These are phyloP conservation scores for Loxodonta africana DNA, from an alignment of 2,113 vertebrate species.

Conservation along the genomic window DNA sequence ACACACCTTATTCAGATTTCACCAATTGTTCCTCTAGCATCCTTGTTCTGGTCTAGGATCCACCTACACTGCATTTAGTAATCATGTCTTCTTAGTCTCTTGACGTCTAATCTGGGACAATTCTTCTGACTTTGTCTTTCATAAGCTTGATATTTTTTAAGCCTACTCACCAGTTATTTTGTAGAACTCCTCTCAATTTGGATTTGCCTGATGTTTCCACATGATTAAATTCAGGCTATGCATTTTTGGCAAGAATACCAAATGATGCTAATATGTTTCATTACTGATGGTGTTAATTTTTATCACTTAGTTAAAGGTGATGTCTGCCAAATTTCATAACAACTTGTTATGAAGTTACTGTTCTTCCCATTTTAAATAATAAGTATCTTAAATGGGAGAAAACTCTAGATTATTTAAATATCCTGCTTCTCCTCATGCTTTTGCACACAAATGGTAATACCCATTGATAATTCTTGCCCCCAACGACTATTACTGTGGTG, in stretches of 20 bases:
- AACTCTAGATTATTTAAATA: background rate
- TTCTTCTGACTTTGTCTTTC: background rate
- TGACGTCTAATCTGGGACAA: background rate
- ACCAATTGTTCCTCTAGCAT: background rate
- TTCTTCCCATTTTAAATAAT: background rate
- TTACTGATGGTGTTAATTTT: background rate
- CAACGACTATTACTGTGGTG: background rate
- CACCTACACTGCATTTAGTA: background rate
- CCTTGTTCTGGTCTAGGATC: background rate
- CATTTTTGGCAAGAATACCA: background rate
- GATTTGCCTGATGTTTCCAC: background rate
- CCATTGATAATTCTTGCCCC: background rate
- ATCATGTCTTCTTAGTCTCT: background rate
- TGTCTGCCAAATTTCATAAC: background rate
- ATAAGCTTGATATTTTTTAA: background rate
- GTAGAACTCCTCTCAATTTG: background rate
- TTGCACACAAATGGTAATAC: background rate
- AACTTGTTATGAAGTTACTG: no score
- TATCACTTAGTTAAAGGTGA: background rate
- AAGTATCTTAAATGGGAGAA: background rate
- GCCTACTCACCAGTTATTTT: background rate
- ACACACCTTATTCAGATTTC: background rate
- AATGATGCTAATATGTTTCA: background rate
- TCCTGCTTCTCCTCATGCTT: background rate
- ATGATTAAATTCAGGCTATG: background rate